Evolutionary conservation across 2,888 invertebrate species (phyloP), one percentile per base, ranked within the genome.

Genomic region (Habrosyne pyritoides): DNA sequence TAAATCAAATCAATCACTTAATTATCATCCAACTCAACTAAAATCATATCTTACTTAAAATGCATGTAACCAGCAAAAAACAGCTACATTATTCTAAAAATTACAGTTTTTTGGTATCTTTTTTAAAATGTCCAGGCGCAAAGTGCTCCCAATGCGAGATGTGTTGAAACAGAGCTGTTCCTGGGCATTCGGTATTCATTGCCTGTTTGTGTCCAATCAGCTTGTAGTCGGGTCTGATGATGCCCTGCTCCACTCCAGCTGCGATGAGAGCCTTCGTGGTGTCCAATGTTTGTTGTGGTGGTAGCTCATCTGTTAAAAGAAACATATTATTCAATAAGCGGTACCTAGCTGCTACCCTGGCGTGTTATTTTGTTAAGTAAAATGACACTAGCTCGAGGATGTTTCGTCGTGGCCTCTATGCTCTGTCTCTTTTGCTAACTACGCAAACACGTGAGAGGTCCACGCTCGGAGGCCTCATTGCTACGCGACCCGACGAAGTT

Each of bases 101-200:
- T 30, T 30, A 30, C 10, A 30, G 12, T 3, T 30, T 30, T 30
- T 30, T 30, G 12, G 33, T 1, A n/a, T 0, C 33, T n/a, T 5
- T 33, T 52, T 53, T 57, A 10, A 58, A 61, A 7, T 53, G 59
- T 4, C 69, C 74, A 0, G 75, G 61, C 0, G 66, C 59, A 52
- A 72, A 94, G 64, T 95, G 93, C 0, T 93, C 88, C 96, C 96
- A 96, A 0, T 86, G 93, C 1, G 93, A 85, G 49, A 96, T 95
- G 66, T 95, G 94, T 4, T 90, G 71, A 60, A 93, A 93, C 0
- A 96, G 86, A 0, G 93, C 87, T 2, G 87, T 89, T 0, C 96
- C 96, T 0, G 96, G 96, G 64, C 96, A 96, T 64, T 94, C 95
- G 0, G 96, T 96, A 0, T 68, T 18, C 78, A 73, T 79, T 1